Conservation (phyloP, 1,140 invertebrate species). For the Sitobion miscanthi region DNA sequence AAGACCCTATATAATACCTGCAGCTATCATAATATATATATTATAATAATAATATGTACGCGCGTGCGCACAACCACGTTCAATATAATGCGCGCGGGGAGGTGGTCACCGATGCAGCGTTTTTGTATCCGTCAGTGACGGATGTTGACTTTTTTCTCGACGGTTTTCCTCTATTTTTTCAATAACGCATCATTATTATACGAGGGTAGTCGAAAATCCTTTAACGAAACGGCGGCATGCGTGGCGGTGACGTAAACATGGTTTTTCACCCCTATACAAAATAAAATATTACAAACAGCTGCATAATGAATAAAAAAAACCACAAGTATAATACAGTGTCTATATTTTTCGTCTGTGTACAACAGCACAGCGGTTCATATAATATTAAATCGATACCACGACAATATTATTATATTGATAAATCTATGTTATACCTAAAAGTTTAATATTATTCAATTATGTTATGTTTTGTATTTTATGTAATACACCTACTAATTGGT, state of each 20-base stretch:
- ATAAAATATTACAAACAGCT: neutral
- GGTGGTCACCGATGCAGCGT: neutral
- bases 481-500: too few species aligned
- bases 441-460: too few species aligned
- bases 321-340: neutral
- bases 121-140: slow-evolving; percentile 20
- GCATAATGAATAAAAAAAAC: neutral
- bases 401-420: too few species aligned
- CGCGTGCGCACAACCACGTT: neutral
- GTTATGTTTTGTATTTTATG: too few species aligned
- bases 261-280: neutral
- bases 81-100: neutral
- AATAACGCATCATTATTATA: neutral
- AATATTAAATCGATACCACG: neutral
- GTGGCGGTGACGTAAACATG: neutral
- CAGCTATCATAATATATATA: too few species aligned
- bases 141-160: slow-evolving; percentile 32
- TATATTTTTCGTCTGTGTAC: neutral
- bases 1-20: neutral
- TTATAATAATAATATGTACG: too few species aligned
- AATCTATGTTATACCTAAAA: too few species aligned
- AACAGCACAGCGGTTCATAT: neutral
- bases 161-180: neutral
- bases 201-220: slow-evolving; percentile 17
- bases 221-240: neutral